Conservation (phyloP, 1,140 invertebrate genomes). For the Phymastichus coffea region DNA sequence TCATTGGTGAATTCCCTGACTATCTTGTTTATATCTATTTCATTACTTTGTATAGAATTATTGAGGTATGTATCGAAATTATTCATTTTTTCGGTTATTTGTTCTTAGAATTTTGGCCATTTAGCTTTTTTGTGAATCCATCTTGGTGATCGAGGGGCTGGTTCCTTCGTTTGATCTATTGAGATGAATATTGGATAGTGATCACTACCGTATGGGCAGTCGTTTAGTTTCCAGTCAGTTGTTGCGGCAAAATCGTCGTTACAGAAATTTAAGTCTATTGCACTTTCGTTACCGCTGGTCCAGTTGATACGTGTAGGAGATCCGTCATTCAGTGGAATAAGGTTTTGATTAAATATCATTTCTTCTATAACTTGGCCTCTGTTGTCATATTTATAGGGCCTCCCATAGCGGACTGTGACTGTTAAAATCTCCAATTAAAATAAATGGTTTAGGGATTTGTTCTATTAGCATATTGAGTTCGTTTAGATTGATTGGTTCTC, state of each 20-base stretch:
- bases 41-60: no score
- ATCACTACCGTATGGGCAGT: not conserved
- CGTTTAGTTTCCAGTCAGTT: not conserved
- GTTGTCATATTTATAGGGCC: constrained; percentile 32
- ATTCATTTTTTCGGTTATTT: not conserved
- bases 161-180: not conserved
- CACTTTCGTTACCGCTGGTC: constrained; percentile 32
- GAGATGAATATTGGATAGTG: no score
- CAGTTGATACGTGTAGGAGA: constrained; percentile 37
- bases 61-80: constrained; percentile 37
- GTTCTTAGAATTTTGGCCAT: not conserved
- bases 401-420: constrained; percentile 42
- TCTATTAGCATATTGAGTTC: constrained; percentile 34
- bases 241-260: not conserved
- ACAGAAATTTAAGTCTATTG: constrained; percentile 29
- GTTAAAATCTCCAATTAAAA: constrained; percentile 44
- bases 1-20: no score
- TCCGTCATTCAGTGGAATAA: constrained; percentile 34
- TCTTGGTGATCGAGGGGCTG: no score
- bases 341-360: not conserved
- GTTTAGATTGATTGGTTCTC: constrained; percentile 15
- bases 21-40: no score
- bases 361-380: constrained; percentile 25
- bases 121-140: not conserved
- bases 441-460: constrained; percentile 39